These are phyloP conservation scores for Oopsacas minuta DNA, from an alignment of 37 sponge, comb jelly and placozoan species.

Conservation along the genomic window DNA sequence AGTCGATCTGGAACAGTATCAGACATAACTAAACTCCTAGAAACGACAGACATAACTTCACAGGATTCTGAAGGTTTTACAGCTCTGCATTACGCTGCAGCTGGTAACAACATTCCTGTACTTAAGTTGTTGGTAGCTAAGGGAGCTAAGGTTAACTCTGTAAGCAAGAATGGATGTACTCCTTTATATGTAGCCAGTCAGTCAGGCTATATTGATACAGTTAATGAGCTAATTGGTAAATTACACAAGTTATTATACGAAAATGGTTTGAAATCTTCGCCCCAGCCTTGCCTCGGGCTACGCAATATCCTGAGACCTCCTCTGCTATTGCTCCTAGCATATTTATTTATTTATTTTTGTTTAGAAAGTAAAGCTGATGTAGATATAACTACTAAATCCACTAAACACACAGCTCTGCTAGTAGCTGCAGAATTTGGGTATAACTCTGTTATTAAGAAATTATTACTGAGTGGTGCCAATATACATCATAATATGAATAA, in stretches of 20 bases:
- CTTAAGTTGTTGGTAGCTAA: neutral
- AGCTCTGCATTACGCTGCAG: conserved; percentile 27
- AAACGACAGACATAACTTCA: neutral
- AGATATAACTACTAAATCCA: conserved; percentile 2
- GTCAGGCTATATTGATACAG: conserved; percentile 25
- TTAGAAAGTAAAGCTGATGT: neutral
- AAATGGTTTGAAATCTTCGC: no score
- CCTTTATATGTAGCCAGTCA: conserved; percentile 28
- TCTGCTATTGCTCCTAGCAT: no score
- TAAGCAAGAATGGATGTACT: conserved; percentile 25
- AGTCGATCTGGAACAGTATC: neutral
- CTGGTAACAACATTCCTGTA: neutral
- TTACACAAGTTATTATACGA: no score
- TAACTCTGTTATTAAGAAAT: conserved; percentile 6
- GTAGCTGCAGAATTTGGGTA: conserved; percentile 30
- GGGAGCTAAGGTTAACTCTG: conserved; percentile 16
- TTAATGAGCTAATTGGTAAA: conserved; percentile 22
- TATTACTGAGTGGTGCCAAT: conserved; percentile 18
- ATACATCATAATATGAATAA: neutral
- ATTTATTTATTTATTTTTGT: neutral
- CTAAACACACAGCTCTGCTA: conserved; percentile 24
- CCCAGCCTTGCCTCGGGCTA: no score
- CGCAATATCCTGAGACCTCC: no score
- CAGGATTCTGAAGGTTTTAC: conserved; percentile 18
- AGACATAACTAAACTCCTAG: neutral